Evolutionary conservation across 2,888 invertebrate genomes (phyloP).

Genomic region (Theristus sp.): DNA sequence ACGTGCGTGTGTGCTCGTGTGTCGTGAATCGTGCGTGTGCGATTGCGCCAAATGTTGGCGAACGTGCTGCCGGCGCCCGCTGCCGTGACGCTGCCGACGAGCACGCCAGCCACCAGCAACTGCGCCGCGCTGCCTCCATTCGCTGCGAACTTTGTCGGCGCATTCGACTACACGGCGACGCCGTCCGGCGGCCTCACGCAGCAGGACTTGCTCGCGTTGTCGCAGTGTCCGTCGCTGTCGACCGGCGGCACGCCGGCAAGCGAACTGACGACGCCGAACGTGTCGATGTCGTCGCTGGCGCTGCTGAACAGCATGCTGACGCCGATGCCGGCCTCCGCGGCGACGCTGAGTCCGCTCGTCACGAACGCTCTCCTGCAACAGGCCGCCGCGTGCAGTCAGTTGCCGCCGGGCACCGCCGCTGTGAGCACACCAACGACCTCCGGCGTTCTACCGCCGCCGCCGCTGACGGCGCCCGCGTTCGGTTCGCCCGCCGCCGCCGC

Average conservation of each 20-base stretch:
- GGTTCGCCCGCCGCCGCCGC: too few relatives aligned
- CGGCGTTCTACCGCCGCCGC: background rate
- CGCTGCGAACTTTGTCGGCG: background rate
- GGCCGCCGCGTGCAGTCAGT: background rate
- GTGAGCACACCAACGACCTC: background rate
- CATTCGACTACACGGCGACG: too few relatives aligned
- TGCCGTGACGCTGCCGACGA: background rate
- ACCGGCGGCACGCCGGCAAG: background rate
- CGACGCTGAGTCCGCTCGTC: background rate
- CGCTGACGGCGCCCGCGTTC: too few relatives aligned
- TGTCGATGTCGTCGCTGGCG: background rate
- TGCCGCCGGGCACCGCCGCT: background rate
- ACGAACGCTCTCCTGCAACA: background rate
- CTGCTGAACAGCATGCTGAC: background rate
- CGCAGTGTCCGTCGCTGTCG: slow-evolving; percentile 1
- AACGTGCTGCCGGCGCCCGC: background rate
- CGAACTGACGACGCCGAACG: background rate
- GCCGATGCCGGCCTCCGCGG: background rate
- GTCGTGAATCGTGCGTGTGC: too few relatives aligned
- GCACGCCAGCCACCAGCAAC: background rate
- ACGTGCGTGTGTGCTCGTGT: too few relatives aligned
- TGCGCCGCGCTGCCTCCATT: background rate
- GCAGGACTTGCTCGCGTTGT: too few relatives aligned
- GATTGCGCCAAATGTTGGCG: too few relatives aligned
- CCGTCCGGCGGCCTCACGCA: too few relatives aligned